phyloP scores from a whole-genome alignment of 2,113 vertebrate genomes.

The Pandion haliaetus region DNA sequence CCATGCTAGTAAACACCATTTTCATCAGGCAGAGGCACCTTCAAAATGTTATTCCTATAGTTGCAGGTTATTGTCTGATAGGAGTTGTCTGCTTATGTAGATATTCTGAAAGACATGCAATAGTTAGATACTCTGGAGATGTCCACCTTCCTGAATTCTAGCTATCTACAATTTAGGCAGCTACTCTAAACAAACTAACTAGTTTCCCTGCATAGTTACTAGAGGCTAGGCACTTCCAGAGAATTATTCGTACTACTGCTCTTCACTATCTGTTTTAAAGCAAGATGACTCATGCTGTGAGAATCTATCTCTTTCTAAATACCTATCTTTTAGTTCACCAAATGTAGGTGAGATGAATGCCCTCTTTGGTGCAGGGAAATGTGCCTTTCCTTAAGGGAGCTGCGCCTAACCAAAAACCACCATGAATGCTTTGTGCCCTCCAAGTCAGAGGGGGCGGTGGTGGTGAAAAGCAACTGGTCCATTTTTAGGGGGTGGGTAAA shows the following conservation, averaged over 20 bases:
- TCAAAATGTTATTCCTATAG: background rate
- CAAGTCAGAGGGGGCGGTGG: background rate
- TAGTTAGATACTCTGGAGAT: background rate
- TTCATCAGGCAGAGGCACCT: background rate
- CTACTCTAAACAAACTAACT: background rate
- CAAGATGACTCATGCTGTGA: background rate
- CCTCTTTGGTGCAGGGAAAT: background rate
- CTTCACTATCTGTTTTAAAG: background rate
- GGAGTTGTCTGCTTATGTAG: background rate
- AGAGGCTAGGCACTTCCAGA: background rate
- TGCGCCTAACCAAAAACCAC: background rate
- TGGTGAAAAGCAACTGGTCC: background rate
- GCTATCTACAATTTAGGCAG: background rate
- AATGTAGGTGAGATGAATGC: background rate
- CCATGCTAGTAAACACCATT: background rate
- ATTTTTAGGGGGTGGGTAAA: background rate
- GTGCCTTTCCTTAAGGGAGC: background rate
- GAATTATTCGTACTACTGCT: background rate
- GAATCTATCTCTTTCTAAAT: background rate
- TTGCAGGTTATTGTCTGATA: background rate
- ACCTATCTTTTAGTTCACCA: background rate
- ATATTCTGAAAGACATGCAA: background rate
- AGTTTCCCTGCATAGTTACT: background rate
- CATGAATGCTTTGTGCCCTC: background rate
- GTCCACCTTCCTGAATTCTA: accelerated